Evolutionary conservation across 2,797 vertebrate species (phyloP), one percentile per base, ranked within the genome.

Genomic region (Myiothlypis chrysogaster): DNA sequence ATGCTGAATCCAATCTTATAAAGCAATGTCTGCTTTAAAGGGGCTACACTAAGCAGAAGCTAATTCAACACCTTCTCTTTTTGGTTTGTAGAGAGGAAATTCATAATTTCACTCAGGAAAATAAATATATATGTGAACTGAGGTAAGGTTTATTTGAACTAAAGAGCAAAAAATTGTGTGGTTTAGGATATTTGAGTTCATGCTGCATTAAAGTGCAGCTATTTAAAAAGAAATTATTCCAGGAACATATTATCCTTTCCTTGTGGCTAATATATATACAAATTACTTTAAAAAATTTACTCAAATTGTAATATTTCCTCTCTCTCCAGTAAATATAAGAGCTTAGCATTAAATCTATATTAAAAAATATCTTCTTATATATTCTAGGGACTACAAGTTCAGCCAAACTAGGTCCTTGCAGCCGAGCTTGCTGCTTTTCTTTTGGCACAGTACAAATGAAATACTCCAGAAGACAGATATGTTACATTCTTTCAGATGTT

Each of bases 401-500:
- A 76, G 46, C 50, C 66, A 87, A 75, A 65, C 25, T 46, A 73
- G 52, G 79, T 24, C 32, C 47, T 83, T 91, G 78, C 34, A 92
- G 55, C 17, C 4, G 8, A 87, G 34, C 73, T 56, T 1, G 1
- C 65, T 89, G 25, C 61, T 82, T 86, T 94, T 35, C 37, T 47
- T 89, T 94, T 94, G 90, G 73, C 92, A 93, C 24, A 44, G 35
- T 8, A 77, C 30, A 93, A 61, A 24, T 68, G 21, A 86, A 94
- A 82, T 88, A 94, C 28, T 81, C 63, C 55, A 83, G 65, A 90
- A 91, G 66, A 82, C 64, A 70, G 50, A 80, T 72, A 69, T 23
- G 10, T 52, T 69, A 71, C 83, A 76, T 65, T 78, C 81, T 86
- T 95, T 83, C 90, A 95, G 60, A 50, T 91, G 83, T 79, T 95